Base-by-base conservation (phyloP, 1,140 invertebrate species). In the Leptestheria dahalacensis region DNA sequence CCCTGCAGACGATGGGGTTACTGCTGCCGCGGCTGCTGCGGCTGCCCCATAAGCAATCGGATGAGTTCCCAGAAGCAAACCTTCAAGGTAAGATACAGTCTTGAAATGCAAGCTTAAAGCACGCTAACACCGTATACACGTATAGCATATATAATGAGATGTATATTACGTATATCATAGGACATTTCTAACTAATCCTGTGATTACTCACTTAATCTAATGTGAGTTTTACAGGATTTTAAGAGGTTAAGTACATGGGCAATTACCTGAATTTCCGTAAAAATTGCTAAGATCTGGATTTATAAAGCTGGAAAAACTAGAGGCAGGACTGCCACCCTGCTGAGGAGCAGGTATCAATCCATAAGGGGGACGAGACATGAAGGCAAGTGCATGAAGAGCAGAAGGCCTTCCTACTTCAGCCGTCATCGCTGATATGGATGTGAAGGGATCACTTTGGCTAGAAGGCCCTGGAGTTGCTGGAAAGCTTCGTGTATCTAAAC, bases 1-100 rank as follows among this genome's bases (percentile, higher is more conserved):
- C 93, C 0, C 91, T 93, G 72, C 93, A 97, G 0, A 93, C 88
- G 70, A 94, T 97, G 52, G 91, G n/a, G n/a, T n/a, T n/a, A n/a
- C n/a, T n/a, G n/a, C 20, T n/a, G 26, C 33, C 2, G 2, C 28
- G 10, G 53, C 21, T 29, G 26, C n/a, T 12, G 15, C 28, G 9
- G 33, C 26, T 12, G 53, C 15, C 3, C 24, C 53, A 20, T 29
- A 18, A 15, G 53, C 2, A 12, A 29, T 26, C 18, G 9, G 48
- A 11, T 55, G 33, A 41, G 6, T 15, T 41, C 33, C 33, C 28
- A 55, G 33, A 24, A 55, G 25, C 21, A 55, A 41, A 41, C 53
- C 53, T 55, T 10, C 2, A 55, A 55, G 20, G 11, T 1, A 24
- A 18, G 25, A 54, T 26, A 54, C 23, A 28, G 24, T 54, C 24